These are phyloP conservation scores for Prunella himalayana DNA, from an alignment of 2,113 vertebrate genomes.

Conservation along the genomic window DNA sequence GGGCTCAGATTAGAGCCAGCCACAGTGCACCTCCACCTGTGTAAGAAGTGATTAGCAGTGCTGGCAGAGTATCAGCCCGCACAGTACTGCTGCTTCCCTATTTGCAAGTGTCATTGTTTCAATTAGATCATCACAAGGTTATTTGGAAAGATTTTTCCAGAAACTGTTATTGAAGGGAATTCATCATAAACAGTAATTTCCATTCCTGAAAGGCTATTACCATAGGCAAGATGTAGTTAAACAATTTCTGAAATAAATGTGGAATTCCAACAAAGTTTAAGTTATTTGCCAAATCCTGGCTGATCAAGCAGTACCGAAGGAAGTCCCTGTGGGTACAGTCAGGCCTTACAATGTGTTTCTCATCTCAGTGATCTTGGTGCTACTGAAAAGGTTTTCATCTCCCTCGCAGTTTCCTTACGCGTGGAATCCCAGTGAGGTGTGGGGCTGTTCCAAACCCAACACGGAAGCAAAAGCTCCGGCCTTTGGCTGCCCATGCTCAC, in stretches of 20 bases:
- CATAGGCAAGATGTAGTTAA: neutral
- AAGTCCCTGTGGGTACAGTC: neutral
- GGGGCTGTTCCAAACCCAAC: rapidly evolving
- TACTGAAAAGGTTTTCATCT: neutral
- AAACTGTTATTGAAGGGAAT: neutral
- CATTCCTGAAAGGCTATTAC: neutral
- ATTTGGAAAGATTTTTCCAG: neutral
- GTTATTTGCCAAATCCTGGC: neutral
- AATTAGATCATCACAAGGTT: neutral
- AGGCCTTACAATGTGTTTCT: neutral
- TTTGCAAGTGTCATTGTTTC: neutral
- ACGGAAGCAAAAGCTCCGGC: neutral
- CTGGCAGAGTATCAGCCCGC: too few species aligned
- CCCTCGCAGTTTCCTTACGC: neutral
- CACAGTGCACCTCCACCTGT: rapidly evolving
- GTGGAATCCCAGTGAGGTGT: neutral
- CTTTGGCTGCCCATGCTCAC: neutral
- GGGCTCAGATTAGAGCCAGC: neutral
- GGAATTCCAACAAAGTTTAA: neutral
- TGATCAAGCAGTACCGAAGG: neutral
- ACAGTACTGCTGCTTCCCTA: rapidly evolving
- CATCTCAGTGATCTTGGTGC: neutral
- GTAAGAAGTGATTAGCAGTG: rapidly evolving
- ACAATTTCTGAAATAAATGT: neutral
- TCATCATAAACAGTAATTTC: neutral